Percentiles rank a stretch among this genome's conserved stretches.
Conservation (phyloP, 1,140 invertebrate genomes). For the Fopius arisanus region DNA sequence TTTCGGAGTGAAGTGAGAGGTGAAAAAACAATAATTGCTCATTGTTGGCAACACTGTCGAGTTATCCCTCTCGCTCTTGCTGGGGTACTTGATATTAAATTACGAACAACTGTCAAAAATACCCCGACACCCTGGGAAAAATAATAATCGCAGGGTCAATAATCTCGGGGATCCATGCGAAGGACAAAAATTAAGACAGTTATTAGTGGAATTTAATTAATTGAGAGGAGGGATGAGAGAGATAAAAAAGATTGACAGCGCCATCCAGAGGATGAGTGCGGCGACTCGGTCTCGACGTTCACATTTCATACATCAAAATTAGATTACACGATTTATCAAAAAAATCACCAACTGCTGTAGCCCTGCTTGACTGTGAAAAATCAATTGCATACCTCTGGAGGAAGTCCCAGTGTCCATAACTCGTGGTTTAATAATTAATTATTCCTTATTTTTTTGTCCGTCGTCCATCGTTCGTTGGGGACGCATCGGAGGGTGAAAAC, state of each 20-base stretch:
- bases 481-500: conserved; percentile 4
- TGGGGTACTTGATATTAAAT: neutral
- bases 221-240: neutral
- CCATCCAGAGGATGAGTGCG: conserved; percentile 9
- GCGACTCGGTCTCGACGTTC: neutral
- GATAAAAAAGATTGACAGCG: neutral
- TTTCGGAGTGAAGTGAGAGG: neutral
- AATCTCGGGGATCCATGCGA: too few relatives aligned
- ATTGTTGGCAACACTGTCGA: neutral
- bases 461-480: neutral
- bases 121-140: too few relatives aligned
- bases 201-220: neutral
- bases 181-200: too few relatives aligned
- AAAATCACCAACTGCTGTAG: neutral
- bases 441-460: neutral
- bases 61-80: too few relatives aligned
- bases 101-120: too few relatives aligned
- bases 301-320: conserved; percentile 18
- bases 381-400: neutral
- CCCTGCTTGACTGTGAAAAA: neutral
- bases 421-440: neutral
- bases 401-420: neutral
- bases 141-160: too few relatives aligned
- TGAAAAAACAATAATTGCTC: neutral
- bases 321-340: conserved; percentile 12